These are phyloP conservation scores for Apamea epomidion DNA, from an alignment of 2,888 invertebrate genomes.

Conservation along the genomic window DNA sequence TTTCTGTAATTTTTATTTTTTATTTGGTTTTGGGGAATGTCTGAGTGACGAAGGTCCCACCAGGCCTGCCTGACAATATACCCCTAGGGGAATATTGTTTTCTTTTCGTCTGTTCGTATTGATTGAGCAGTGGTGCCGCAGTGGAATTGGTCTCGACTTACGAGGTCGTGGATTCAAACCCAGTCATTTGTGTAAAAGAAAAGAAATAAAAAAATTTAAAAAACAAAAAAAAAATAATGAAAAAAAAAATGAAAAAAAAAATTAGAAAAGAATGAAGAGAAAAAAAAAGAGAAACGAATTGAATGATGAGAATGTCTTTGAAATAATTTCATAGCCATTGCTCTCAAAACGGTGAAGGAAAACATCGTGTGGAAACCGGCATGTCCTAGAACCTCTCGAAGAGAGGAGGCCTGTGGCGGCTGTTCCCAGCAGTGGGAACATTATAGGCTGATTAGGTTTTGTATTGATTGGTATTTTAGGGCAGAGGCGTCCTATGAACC, in stretches of 20 bases:
- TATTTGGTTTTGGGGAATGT: slow-evolving; percentile 1
- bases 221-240: too few species aligned
- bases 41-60: slow-evolving; percentile 11
- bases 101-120: neutral
- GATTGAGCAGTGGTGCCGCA: neutral
- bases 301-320: too few species aligned
- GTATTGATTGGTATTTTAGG: neutral
- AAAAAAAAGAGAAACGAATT: too few species aligned
- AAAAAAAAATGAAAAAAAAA: too few species aligned
- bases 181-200: too few species aligned
- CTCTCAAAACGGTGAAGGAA: neutral
- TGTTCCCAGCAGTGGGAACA: neutral
- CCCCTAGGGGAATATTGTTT: neutral
- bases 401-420: neutral
- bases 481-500: neutral
- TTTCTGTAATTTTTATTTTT: slow-evolving; percentile 9
- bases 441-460: neutral
- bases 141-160: too few species aligned
- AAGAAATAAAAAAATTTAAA: too few species aligned
- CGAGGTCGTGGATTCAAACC: too few species aligned
- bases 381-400: neutral
- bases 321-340: too few species aligned
- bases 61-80: too few species aligned
- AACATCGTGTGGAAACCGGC: neutral
- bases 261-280: too few species aligned